Evolutionary conservation across 2,888 invertebrate species (phyloP).

Genomic region (Hydropsyche betteni): DNA sequence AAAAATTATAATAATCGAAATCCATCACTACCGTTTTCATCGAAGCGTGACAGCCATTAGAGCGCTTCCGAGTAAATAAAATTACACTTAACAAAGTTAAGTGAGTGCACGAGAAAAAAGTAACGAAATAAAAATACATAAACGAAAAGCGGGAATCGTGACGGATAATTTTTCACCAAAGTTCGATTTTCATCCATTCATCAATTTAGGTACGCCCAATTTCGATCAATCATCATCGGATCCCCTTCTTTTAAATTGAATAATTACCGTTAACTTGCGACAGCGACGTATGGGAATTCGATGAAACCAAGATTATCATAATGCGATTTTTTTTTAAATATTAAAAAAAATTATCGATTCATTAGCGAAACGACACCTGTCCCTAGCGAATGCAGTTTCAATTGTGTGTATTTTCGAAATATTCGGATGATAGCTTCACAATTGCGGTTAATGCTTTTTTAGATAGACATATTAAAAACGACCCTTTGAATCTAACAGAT

Average conservation of each 20-base stretch:
- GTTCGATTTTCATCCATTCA: conserved; percentile 47
- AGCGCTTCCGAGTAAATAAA: conserved; percentile 34
- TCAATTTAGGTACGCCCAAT: conserved; percentile 50
- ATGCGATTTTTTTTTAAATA: not conserved
- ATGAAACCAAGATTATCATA: conserved; percentile 4
- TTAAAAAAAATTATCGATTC: not conserved
- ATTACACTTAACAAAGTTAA: conserved; percentile 34
- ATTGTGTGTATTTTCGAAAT: not conserved
- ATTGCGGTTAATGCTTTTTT: conserved; percentile 12
- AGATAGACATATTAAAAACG: too few species aligned
- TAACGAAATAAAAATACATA: not conserved
- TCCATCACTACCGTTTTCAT: not conserved
- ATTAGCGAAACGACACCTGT: not conserved
- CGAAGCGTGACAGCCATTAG: conserved; percentile 38
- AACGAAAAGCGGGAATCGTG: not conserved
- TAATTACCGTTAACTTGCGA: conserved; percentile 42
- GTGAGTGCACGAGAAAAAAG: conserved; percentile 10
- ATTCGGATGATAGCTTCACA: conserved; percentile 16
- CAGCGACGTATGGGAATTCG: conserved; percentile 3
- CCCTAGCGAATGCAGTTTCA: not conserved
- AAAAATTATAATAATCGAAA: too few species aligned
- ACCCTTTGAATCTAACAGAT: too few species aligned
- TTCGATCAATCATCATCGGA: conserved; percentile 48
- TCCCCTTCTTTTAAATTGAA: conserved; percentile 43
- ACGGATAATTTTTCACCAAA: conserved; percentile 47